phyloP scores from a whole-genome alignment of 2,797 vertebrate species.

The Lophotriccus pileatus region DNA sequence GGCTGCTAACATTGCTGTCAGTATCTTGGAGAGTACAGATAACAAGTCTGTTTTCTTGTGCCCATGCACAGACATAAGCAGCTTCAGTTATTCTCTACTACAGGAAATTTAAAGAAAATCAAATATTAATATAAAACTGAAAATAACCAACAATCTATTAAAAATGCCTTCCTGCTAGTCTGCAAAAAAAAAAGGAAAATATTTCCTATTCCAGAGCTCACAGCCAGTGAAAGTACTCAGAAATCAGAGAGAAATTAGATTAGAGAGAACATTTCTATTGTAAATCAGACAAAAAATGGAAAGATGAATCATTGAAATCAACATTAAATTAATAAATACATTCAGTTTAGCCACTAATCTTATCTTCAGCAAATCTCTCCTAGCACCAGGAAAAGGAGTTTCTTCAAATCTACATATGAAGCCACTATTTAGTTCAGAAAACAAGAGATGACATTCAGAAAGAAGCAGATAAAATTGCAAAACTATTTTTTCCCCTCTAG shows the following conservation, averaged over 20 bases:
- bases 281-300: not conserved
- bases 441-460: not conserved
- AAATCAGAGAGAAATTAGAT: not conserved
- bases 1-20: not conserved
- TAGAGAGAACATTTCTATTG: not conserved
- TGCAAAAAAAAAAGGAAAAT: not conserved
- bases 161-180: not conserved
- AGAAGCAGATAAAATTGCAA: not conserved
- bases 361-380: not conserved
- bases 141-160: not conserved
- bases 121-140: not conserved
- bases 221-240: not conserved
- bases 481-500: not conserved
- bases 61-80: not conserved
- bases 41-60: not conserved
- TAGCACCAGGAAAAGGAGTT: not conserved
- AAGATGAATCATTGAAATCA: not conserved
- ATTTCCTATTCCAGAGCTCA: not conserved
- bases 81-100: not conserved
- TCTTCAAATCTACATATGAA: not conserved
- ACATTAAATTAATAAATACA: not conserved
- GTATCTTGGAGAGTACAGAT: not conserved
- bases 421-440: not conserved
- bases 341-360: not conserved
- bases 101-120: not conserved